Evolutionary conservation across 92 coral and sea anemone genomes (phyloP).

Genomic region (Epizoanthus rinbou): DNA sequence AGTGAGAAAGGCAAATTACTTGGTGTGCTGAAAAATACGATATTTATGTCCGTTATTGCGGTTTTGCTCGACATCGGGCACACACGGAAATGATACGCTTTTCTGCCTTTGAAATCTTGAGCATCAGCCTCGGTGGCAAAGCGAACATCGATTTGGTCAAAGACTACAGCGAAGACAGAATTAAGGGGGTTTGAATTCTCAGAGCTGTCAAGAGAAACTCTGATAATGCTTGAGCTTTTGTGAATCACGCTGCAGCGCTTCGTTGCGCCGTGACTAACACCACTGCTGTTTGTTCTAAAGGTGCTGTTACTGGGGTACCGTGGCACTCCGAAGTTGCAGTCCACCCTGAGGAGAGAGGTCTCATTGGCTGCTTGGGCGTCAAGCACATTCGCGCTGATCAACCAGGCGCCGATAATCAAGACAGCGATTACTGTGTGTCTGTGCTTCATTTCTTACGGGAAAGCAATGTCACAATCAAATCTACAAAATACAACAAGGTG

Average conservation of each 20-base stretch:
- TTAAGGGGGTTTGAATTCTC: constrained; percentile 26
- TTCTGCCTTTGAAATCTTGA: too few species aligned
- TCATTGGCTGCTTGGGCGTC: constrained; percentile 21
- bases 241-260: constrained; percentile 52
- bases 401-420: neutral
- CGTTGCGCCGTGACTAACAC: constrained; percentile 58
- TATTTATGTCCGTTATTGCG: too few species aligned
- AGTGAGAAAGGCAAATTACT: neutral
- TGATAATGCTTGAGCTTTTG: constrained; percentile 45
- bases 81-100: too few species aligned
- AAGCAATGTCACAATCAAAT: neutral
- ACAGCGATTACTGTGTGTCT: neutral
- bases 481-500: constrained; percentile 4
- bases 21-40: neutral
- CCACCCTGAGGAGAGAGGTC: constrained; percentile 45
- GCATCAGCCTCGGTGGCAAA: too few species aligned
- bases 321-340: constrained; percentile 65
- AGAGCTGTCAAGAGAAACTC: constrained; percentile 41
- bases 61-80: neutral
- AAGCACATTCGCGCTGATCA: neutral
- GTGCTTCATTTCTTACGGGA: neutral
- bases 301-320: constrained; percentile 7
- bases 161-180: constrained; percentile 53
- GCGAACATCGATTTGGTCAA: neutral
- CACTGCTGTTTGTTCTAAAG: constrained; percentile 45